Percentiles rank a stretch among this genome's conserved stretches.
phyloP scores from a whole-genome alignment of 2,888 invertebrate genomes.

The Lymantria dispar region DNA sequence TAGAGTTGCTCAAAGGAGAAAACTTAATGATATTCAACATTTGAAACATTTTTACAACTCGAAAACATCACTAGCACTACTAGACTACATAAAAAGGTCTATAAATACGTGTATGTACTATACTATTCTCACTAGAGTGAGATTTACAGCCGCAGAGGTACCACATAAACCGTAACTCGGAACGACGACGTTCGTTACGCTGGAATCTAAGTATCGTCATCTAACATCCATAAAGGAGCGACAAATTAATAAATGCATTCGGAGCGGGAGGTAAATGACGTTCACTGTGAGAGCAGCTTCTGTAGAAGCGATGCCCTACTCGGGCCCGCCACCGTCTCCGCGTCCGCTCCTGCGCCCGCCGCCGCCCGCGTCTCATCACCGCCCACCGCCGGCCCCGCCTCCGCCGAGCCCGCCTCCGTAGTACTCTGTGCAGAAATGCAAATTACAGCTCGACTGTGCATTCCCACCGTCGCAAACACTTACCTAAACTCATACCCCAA shows the following conservation, averaged over 20 bases:
- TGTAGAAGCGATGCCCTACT: conserved; percentile 91
- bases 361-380: conserved; percentile 49
- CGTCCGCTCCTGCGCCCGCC: conserved; percentile 29
- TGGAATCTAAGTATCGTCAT: conserved; percentile 49
- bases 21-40: conserved; percentile 50
- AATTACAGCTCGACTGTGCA: conserved; percentile 2
- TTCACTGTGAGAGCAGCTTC: conserved; percentile 92
- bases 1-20: conserved; percentile 47
- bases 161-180: conserved; percentile 67
- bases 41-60: conserved; percentile 63
- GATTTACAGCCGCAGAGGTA: conserved; percentile 75
- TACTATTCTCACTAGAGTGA: conserved; percentile 63
- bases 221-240: conserved; percentile 47
- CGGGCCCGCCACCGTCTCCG: conserved; percentile 36
- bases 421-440: conserved; percentile 59
- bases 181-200: conserved; percentile 51
- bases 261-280: conserved; percentile 20
- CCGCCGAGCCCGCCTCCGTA: conserved; percentile 79
- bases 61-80: conserved; percentile 75
- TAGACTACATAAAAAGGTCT: conserved; percentile 63
- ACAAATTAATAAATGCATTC: conserved; percentile 66
- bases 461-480: not conserved
- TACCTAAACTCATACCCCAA: not conserved
- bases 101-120: conserved; percentile 68
- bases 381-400: conserved; percentile 50